Evolutionary conservation across 2,113 vertebrate species (phyloP), one percentile per base, ranked within the genome.

Genomic region (Sylvietta virens): DNA sequence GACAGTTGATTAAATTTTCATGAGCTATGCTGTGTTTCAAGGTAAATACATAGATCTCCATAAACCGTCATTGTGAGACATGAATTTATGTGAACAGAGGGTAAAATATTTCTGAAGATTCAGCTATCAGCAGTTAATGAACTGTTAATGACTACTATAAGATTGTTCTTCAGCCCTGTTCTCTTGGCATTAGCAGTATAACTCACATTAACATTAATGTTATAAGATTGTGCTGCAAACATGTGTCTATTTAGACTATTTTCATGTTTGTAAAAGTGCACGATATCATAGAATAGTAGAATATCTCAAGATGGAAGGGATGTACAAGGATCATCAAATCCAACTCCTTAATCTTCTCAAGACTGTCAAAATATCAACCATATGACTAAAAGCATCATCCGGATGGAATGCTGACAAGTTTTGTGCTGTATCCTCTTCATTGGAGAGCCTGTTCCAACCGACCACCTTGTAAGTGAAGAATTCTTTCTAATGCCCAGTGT

Each of bases 361-460:
- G 10, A 40, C 9, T 53, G 19, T 31, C 3, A 23, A 57, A 79
- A 64, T 30, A 15, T 26, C 28, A 51, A 47, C 9, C 7, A 14
- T 22, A 28, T 35, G 30, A 81, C 11, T 31, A 48, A 40, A 10
- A 71, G 1, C 8, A 7, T 45, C 7, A 5, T 15, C 7, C 9
- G 12, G 33, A 39, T 23, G 11, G 19, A 69, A 58, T 3, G 70
- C 61, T 56, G 33, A n/a, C 9, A 44, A 44, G 7, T 28, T 44
- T 81, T 24, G 19, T 56, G 31, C 6, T 8, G 2, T 48, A 31
- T 20, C 3, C 9, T 16, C 4, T 47, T 58, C 31, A 35, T 2
- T 28, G 45, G 13, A 33, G 11, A 76, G 1, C 9, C 20, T 66
- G 28, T 45, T 76, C 4, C 28, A 71, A 71, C 24, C 0, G 0